A percentile compares a stretch with the other conserved stretches of the same genome.
phyloP scores from a whole-genome alignment of 2,797 vertebrate genomes.

The Knipowitschia caucasica region DNA sequence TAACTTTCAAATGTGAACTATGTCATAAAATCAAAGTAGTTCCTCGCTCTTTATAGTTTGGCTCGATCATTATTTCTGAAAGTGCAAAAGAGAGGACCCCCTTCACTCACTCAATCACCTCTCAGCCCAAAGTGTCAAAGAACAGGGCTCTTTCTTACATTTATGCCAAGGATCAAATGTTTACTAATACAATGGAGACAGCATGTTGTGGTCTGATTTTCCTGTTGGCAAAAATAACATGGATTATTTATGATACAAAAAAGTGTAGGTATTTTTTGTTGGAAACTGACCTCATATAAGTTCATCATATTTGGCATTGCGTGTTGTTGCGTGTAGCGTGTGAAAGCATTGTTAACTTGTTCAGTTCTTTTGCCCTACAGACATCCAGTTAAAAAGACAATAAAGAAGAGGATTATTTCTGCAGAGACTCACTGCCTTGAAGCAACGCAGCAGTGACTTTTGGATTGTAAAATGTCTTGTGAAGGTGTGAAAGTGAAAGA shows the following conservation, averaged over 20 bases:
- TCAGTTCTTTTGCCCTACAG: conserved; percentile 16
- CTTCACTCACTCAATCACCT: too few species aligned
- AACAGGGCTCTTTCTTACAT: too few species aligned
- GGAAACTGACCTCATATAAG: neutral
- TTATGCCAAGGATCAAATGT: too few species aligned
- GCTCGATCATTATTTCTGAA: too few species aligned
- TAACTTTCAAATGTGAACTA: too few species aligned
- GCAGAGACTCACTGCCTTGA: conserved; percentile 32
- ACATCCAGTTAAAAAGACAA: conserved; percentile 6
- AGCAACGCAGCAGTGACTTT: conserved; percentile 31
- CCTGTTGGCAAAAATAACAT: too few species aligned
- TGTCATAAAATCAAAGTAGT: too few species aligned
- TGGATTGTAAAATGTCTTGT: conserved; percentile 45
- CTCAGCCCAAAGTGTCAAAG: too few species aligned
- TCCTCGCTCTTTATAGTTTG: too few species aligned
- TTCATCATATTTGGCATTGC: neutral
- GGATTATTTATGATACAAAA: neutral
- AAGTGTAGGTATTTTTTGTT: neutral
- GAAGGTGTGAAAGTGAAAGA: conserved; percentile 39
- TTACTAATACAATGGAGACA: too few species aligned
- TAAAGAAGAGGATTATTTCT: conserved; percentile 16
- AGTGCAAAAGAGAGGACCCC: too few species aligned
- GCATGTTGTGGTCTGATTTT: too few species aligned
- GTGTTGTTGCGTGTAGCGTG: conserved; percentile 6
- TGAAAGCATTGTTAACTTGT: conserved; percentile 12